Conservation (phyloP, 1,140 invertebrate genomes). For the Atta cephalotes region DNA sequence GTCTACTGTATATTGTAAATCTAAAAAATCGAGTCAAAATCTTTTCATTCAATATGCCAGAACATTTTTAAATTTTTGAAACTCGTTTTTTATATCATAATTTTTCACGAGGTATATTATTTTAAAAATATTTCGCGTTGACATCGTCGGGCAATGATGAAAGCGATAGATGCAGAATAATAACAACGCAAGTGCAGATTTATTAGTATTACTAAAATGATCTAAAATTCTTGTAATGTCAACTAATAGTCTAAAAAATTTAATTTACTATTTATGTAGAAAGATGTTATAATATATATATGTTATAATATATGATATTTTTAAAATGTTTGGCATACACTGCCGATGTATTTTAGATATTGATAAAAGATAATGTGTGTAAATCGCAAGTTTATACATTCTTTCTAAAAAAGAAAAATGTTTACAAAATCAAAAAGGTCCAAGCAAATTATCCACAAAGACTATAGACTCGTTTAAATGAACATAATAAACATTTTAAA, state of each 20-base stretch:
- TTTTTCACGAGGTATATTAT: neutral
- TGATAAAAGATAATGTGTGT: neutral
- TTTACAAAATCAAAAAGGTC: neutral
- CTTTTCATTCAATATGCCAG: neutral
- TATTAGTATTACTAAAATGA: conserved; percentile 28
- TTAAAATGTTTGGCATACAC: neutral
- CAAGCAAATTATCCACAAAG: too few relatives aligned
- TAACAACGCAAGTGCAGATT: neutral
- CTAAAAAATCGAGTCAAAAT: neutral
- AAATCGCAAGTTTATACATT: neutral
- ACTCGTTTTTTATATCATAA: conserved; percentile 13
- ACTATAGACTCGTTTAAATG: too few relatives aligned
- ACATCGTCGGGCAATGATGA: neutral
- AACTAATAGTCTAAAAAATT: conserved; percentile 34
- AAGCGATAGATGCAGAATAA: neutral
- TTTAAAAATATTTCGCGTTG: neutral
- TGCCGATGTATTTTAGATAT: neutral
- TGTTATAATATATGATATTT: neutral
- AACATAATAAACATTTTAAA: too few relatives aligned
- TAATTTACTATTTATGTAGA: neutral
- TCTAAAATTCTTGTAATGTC: conserved; percentile 46
- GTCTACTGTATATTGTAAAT: neutral
- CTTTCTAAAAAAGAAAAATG: neutral
- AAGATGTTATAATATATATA: neutral
- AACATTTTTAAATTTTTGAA: neutral